Evolutionary conservation across 37 sponge, comb jelly and placozoan species (phyloP).

Genomic region (Bolinopsis microptera): DNA sequence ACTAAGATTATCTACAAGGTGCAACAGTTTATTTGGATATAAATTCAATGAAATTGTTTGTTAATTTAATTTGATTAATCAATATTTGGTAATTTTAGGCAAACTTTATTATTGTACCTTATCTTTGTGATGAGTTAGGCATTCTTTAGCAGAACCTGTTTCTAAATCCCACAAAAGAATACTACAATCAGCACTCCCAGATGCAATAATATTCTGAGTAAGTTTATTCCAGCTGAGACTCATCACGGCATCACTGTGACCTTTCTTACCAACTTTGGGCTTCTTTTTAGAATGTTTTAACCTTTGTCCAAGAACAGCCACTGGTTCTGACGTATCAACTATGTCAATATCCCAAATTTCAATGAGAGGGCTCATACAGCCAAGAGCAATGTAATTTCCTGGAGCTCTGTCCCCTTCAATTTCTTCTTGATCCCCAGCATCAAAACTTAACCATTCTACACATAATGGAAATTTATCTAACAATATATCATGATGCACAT

Average conservation of each 20-base stretch:
- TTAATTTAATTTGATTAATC: neutral
- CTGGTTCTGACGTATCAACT: conserved; percentile 83
- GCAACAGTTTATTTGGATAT: neutral
- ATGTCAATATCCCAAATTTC: conserved; percentile 97
- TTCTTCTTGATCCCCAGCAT: conserved; percentile 73
- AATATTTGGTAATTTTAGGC: neutral
- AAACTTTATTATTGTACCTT: conserved; percentile 39
- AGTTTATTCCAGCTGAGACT: conserved; percentile 84
- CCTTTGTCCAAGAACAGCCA: conserved; percentile 73
- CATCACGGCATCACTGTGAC: conserved; percentile 91
- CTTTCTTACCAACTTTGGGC: conserved; percentile 52
- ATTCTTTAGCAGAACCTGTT: conserved; percentile 46
- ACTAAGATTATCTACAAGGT: neutral
- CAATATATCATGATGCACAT: conserved; percentile 83
- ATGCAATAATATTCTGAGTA: conserved; percentile 78
- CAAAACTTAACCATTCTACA: conserved; percentile 90
- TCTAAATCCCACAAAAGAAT: conserved; percentile 86
- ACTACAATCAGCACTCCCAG: conserved; percentile 87
- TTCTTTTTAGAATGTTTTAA: conserved; percentile 46
- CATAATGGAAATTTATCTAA: conserved; percentile 83
- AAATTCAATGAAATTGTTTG: neutral
- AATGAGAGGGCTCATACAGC: conserved; percentile 82
- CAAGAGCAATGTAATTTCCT: conserved; percentile 86
- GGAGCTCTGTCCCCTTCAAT: conserved; percentile 68
- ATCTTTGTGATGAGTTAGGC: neutral